phyloP scores from a whole-genome alignment of 2,797 vertebrate genomes.

The Lerista edwardsae region DNA sequence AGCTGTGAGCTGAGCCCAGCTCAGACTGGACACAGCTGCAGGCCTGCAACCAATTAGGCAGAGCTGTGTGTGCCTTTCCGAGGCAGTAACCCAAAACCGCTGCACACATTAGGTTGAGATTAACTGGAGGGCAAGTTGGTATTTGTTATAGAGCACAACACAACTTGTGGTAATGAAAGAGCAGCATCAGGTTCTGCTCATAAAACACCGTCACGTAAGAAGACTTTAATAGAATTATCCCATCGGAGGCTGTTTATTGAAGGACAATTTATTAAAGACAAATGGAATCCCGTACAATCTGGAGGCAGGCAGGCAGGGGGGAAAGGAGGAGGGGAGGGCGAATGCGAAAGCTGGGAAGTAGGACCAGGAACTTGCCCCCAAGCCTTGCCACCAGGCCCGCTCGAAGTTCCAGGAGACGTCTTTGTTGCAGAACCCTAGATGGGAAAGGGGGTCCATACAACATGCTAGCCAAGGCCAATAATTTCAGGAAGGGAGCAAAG shows the following conservation, averaged over 20 bases:
- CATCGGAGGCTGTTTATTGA: slow-evolving; percentile 51
- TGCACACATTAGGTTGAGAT: slow-evolving; percentile 54
- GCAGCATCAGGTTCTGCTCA: slow-evolving; percentile 63
- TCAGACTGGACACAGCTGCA: not conserved
- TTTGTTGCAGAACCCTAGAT: not conserved
- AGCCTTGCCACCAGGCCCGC: not conserved
- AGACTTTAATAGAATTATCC: slow-evolving; percentile 50
- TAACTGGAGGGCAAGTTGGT: slow-evolving; percentile 48
- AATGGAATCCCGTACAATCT: slow-evolving; percentile 54
- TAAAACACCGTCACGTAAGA: not conserved
- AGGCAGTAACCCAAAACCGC: slow-evolving; percentile 36
- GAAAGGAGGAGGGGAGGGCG: slow-evolving; percentile 6
- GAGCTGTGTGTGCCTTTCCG: slow-evolving; percentile 29
- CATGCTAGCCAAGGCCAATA: not conserved
- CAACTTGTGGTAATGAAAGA: slow-evolving; percentile 31
- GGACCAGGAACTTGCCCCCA: slow-evolving; percentile 45
- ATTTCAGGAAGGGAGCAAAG: not conserved
- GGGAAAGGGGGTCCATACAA: not conserved
- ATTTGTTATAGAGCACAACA: slow-evolving; percentile 25
- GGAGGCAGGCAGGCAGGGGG: not conserved
- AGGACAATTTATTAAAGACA: slow-evolving; percentile 68
- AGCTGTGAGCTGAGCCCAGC: not conserved
- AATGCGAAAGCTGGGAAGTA: slow-evolving; percentile 36
- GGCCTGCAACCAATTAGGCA: slow-evolving; percentile 42
- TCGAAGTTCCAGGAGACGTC: not conserved